These are phyloP conservation scores for Bombus terrestris DNA, from an alignment of 1,140 invertebrate species.

Conservation along the genomic window DNA sequence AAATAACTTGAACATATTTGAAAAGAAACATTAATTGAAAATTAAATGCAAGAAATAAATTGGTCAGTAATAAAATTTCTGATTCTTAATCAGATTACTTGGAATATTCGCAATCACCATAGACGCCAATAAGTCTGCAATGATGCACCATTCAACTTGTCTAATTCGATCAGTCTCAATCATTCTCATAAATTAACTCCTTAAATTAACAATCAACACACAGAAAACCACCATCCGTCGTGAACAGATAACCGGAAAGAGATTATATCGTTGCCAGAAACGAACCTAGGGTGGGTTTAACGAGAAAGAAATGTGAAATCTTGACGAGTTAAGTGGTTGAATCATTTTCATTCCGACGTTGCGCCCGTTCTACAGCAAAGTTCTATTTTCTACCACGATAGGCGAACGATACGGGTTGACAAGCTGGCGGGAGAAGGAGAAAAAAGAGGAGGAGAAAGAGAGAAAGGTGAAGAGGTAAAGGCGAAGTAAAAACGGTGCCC, in stretches of 20 bases:
- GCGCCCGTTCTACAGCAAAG: slow-evolving; percentile 2
- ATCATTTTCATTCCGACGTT: slow-evolving; percentile 7
- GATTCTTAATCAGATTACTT: not conserved
- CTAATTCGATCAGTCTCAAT: not conserved
- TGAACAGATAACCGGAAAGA: not conserved
- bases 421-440: not conserved
- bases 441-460: not conserved
- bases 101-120: not conserved
- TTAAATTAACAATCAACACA: not conserved
- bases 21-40: not conserved
- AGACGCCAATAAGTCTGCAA: not conserved
- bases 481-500: slow-evolving; percentile 19
- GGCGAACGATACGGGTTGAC: slow-evolving; percentile 2
- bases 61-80: not conserved
- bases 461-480: not conserved
- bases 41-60: not conserved
- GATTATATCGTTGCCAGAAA: not conserved
- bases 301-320: slow-evolving; percentile 23
- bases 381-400: slow-evolving; percentile 1
- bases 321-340: slow-evolving; percentile 19
- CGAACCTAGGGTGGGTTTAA: too few relatives aligned
- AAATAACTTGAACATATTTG: not conserved
- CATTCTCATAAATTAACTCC: not conserved
- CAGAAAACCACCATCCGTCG: not conserved
- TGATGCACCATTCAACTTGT: not conserved